Base-by-base conservation (phyloP, 2,797 vertebrate genomes). In the Sarcophilus harrisii region DNA sequence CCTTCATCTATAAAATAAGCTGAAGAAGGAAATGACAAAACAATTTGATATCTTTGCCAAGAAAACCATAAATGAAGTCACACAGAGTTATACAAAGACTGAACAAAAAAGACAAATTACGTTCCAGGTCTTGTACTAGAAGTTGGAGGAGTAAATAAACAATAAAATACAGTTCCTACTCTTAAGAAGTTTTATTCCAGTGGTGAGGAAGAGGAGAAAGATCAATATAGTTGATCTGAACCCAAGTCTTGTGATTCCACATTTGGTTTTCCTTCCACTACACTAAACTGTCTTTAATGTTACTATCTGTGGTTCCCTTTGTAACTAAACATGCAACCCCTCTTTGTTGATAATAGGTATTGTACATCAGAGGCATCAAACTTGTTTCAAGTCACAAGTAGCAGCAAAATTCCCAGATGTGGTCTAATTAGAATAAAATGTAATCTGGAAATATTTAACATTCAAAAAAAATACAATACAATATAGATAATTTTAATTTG, bases 351-450 rank as follows among this genome's bases (percentile, higher is more conserved):
- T 16, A 66, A 66, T 13, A 6, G 62, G 62, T 5, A 0, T n/a
- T 66, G 30, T 18, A n/a, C 13, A 66, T 32, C 32, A 32, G 30
- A 66, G 32, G 32, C 14, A 94, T 0, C 21, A 91, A 92, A 93
- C 87, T 0, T 66, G 54, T 52, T 3, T 45, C 0, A 28, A 93
- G 24, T 1, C 0, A 6, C 29, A 59, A 91, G 10, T 0, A 0
- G 94, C 93, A 90, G 55, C 81, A 93, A 57, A 55, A 57, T 13
- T 94, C 90, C 2, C 57, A 81, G 0, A 81, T n/a, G 62, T 66
- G 62, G 32, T 66, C 14, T 66, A 16, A 32, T 32, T n/a, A 66
- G 5, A 66, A 16, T 66, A 29, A 66, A 32, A 66, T n/a, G 32
- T 66, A n/a, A 66, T n/a, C 32, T n/a, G 62, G 32, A 66, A 66